These are phyloP conservation scores for Brachymystax lenok DNA, from an alignment of 2,797 vertebrate species.

Conservation along the genomic window DNA sequence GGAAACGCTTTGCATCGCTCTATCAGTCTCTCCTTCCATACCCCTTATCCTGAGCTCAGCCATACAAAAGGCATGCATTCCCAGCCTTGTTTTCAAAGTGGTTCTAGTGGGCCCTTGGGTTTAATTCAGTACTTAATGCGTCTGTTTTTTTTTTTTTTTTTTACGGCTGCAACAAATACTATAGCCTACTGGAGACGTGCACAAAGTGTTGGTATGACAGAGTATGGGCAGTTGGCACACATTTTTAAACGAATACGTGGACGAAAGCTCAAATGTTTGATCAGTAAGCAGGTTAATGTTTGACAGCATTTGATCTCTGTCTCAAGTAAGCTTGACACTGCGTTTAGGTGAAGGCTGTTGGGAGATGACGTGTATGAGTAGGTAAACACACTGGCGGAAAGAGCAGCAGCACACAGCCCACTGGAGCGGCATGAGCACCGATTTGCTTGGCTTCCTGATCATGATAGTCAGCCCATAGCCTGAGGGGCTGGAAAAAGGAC, in stretches of 20 bases:
- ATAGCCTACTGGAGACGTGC: not conserved
- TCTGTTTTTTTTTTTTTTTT: not conserved
- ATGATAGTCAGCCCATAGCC: constrained; percentile 43
- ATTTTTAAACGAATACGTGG: not conserved
- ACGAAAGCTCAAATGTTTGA: constrained; percentile 20
- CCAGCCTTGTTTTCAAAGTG: not conserved
- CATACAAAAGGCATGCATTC: constrained; percentile 8
- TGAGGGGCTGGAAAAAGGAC: constrained; percentile 14
- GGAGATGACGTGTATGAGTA: constrained; percentile 48
- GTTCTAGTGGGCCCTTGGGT: not conserved
- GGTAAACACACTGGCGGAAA: constrained; percentile 44
- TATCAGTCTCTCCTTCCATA: not conserved
- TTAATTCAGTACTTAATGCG: not conserved
- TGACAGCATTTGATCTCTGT: constrained; percentile 61
- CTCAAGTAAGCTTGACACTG: constrained; percentile 34
- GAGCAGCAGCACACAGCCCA: constrained; percentile 15
- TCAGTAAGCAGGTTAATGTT: constrained; percentile 60
- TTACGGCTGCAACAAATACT: not conserved
- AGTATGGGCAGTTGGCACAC: constrained; percentile 4
- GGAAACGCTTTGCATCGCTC: not conserved
- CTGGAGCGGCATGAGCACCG: constrained; percentile 22
- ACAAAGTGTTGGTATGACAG: not conserved
- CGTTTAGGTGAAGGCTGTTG: constrained; percentile 66
- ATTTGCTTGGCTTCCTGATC: constrained; percentile 29
- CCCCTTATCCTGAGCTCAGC: constrained; percentile 9